Evolutionary conservation across 2,888 invertebrate species (phyloP).

Genomic region (Ophioninae sp.): DNA sequence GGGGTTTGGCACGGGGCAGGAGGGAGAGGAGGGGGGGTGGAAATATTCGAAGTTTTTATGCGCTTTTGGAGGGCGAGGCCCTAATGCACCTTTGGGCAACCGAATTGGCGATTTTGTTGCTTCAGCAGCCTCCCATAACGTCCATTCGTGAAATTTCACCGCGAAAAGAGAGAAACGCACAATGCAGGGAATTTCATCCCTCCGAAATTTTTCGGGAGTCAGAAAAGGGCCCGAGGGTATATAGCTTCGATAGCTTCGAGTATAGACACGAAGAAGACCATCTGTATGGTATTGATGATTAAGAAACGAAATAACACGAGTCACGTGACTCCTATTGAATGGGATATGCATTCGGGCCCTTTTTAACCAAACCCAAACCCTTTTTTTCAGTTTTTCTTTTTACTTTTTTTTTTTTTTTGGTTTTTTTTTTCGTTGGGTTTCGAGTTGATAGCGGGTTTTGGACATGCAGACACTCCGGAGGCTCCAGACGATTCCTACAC

Average conservation of each 20-base stretch:
- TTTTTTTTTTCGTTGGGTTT: neutral
- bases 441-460: conserved; percentile 6
- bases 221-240: conserved; percentile 34
- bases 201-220: conserved; percentile 30
- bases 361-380: neutral
- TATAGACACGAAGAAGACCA: neutral
- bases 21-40: too few relatives aligned
- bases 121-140: neutral
- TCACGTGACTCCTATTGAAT: conserved; percentile 5
- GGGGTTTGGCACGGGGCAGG: neutral
- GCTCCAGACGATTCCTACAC: conserved; percentile 42
- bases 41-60: conserved; percentile 30
- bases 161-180: conserved; percentile 24
- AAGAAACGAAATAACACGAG: conserved; percentile 14
- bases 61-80: conserved; percentile 42
- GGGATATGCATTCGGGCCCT: conserved; percentile 13
- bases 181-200: conserved; percentile 39
- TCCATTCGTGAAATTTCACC: conserved; percentile 21
- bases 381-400: neutral
- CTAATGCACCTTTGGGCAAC: conserved; percentile 51
- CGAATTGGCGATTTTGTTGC: conserved; percentile 9
- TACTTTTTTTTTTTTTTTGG: neutral
- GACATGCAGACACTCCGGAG: conserved; percentile 36
- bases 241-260: neutral
- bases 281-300: neutral